These are phyloP conservation scores for Arvicanthis niloticus DNA, from an alignment of 2,113 vertebrate genomes.

Conservation along the genomic window DNA sequence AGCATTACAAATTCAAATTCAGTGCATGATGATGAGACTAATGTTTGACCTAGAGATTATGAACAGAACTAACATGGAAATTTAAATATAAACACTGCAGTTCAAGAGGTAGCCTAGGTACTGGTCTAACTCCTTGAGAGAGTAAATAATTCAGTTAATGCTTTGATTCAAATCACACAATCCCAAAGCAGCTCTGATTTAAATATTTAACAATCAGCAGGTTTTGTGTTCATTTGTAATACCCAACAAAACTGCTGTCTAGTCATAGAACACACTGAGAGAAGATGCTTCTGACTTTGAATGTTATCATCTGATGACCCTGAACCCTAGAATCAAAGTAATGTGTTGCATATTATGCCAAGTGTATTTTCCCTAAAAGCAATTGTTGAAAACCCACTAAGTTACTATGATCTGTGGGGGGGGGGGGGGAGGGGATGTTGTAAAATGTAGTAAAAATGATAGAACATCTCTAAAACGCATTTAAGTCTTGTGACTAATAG, in stretches of 20 bases:
- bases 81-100: conserved; percentile 62
- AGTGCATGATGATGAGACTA: conserved; percentile 11
- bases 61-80: conserved; percentile 54
- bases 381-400: conserved; percentile 10
- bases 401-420: not conserved
- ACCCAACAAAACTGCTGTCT: not conserved
- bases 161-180: not conserved
- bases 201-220: conserved; percentile 61
- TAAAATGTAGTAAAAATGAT: not conserved
- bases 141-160: conserved; percentile 51
- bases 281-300: conserved; percentile 9
- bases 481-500: not conserved
- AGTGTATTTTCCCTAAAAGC: not conserved
- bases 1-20: conserved; percentile 14
- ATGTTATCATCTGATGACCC: not conserved
- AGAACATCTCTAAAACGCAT: not conserved
- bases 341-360: not conserved
- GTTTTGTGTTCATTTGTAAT: conserved; percentile 46
- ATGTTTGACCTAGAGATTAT: conserved; percentile 69
- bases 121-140: not conserved
- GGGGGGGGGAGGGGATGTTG: not conserved
- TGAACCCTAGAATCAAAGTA: not conserved
- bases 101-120: conserved; percentile 15
- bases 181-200: conserved; percentile 40
- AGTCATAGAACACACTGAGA: not conserved